A percentile compares a stretch with the other conserved stretches of the same genome.
Evolutionary conservation across 1,140 invertebrate genomes (phyloP).

Genomic region (Oryzaephilus surinamensis): DNA sequence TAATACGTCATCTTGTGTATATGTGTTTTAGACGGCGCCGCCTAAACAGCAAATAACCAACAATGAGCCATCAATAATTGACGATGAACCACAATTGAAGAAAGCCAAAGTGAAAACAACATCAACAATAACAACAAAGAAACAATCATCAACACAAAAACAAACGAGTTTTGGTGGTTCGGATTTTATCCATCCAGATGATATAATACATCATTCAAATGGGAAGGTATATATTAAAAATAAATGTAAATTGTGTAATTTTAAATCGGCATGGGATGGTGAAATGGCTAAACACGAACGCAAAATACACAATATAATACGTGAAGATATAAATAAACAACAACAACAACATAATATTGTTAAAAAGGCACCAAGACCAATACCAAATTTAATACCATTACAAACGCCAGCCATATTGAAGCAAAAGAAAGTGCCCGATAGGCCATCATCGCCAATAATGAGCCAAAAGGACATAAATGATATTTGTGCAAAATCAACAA

Average conservation of each 20-base stretch:
- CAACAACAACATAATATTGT: constrained; percentile 16
- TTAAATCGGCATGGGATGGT: constrained; percentile 39
- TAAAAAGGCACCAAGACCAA: constrained; percentile 47
- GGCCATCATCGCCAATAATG: constrained; percentile 23
- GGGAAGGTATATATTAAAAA: constrained; percentile 35
- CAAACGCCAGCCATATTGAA: constrained; percentile 21
- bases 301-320: constrained; percentile 38
- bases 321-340: too few species aligned
- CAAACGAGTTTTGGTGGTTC: constrained; percentile 20
- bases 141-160: constrained; percentile 3
- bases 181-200: constrained; percentile 42
- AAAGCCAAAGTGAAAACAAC: constrained; percentile 1
- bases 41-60: not conserved
- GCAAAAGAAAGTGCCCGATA: not conserved
- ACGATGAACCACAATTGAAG: not conserved
- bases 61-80: constrained; percentile 2
- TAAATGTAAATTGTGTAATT: constrained; percentile 35
- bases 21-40: not conserved
- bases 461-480: constrained; percentile 38
- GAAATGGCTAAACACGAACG: constrained; percentile 45
- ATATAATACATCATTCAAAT: constrained; percentile 40
- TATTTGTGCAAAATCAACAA: constrained; percentile 36
- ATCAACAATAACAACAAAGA: not conserved
- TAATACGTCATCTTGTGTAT: not conserved
- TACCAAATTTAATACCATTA: constrained; percentile 62